Conservation (phyloP, 2,797 vertebrate genomes). For the Chelon labrosus region DNA sequence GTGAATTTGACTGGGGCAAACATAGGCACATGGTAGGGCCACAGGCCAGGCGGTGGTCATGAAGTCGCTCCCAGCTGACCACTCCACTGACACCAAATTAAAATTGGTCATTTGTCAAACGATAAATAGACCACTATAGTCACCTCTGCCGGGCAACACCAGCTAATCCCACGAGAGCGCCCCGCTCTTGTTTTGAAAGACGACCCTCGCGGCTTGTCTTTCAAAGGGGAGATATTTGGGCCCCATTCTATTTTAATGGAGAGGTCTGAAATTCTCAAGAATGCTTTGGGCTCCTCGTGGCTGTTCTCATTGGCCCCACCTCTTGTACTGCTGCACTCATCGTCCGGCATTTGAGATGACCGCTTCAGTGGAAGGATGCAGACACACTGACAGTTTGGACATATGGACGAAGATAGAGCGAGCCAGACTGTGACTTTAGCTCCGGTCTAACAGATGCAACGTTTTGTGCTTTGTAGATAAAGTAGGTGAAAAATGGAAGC, state of each 20-base stretch:
- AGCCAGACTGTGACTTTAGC: slow-evolving; percentile 34
- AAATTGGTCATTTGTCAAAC: slow-evolving; percentile 65
- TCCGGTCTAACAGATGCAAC: slow-evolving; percentile 29
- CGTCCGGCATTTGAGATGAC: slow-evolving; percentile 65
- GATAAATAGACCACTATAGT: slow-evolving; percentile 70
- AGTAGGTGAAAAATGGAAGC: slow-evolving; percentile 59
- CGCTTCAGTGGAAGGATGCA: slow-evolving; percentile 43
- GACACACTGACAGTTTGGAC: slow-evolving; percentile 75
- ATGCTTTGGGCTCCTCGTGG: slow-evolving; percentile 59
- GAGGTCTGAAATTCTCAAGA: slow-evolving; percentile 71
- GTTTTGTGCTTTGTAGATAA: slow-evolving; percentile 61
- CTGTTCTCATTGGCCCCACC: slow-evolving; percentile 70
- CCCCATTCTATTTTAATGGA: slow-evolving; percentile 80
- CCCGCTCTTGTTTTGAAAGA: slow-evolving; percentile 81
- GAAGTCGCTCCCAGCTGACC: slow-evolving; percentile 56
- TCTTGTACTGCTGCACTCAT: slow-evolving; percentile 57
- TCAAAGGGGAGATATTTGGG: slow-evolving; percentile 73
- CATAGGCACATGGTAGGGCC: slow-evolving; percentile 6
- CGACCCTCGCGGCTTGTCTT: slow-evolving; percentile 62
- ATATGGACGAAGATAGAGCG: slow-evolving; percentile 64
- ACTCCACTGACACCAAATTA: slow-evolving; percentile 54
- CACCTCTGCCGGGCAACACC: slow-evolving; percentile 78
- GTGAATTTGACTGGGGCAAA: background rate
- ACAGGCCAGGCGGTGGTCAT: slow-evolving; percentile 18
- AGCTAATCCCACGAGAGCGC: slow-evolving; percentile 75